These are phyloP conservation scores for Ascidia mentula DNA, from an alignment of 23 tunicate species.

Conservation along the genomic window DNA sequence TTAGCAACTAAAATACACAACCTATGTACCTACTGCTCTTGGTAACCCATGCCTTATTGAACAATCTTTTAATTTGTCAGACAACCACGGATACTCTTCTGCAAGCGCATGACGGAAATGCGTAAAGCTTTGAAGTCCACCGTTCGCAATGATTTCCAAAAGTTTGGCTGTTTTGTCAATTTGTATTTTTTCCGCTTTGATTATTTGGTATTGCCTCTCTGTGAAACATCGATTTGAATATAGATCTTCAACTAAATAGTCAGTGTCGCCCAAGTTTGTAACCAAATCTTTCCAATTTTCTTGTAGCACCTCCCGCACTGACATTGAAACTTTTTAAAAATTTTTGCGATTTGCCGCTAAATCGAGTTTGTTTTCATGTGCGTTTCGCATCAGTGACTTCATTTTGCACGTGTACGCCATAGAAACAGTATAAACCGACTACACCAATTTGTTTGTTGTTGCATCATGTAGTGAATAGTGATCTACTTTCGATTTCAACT, in stretches of 20 bases:
- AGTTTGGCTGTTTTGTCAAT: constrained; percentile 27
- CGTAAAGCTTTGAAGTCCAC: constrained; percentile 25
- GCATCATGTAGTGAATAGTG: constrained; percentile 4
- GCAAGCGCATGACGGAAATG: constrained; percentile 38
- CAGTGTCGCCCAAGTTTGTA: background rate
- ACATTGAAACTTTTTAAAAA: background rate
- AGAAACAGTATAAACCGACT: background rate
- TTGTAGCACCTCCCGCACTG: constrained; percentile 11
- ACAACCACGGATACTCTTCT: constrained; percentile 54
- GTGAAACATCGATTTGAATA: constrained; percentile 14
- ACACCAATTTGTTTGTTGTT: background rate
- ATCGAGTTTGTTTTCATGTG: background rate
- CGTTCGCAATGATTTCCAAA: constrained; percentile 27
- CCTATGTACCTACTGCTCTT: too few relatives aligned
- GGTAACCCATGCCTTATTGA: background rate
- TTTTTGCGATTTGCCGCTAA: background rate
- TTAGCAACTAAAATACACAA: too few relatives aligned
- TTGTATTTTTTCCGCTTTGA: constrained; percentile 41
- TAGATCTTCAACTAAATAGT: constrained; percentile 9
- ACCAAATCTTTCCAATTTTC: constrained; percentile 11
- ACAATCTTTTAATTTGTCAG: constrained; percentile 1
- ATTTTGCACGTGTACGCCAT: background rate
- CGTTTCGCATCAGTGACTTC: background rate
- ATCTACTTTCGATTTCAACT: too few relatives aligned
- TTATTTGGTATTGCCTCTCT: constrained; percentile 45